A percentile compares a stretch with the other conserved stretches of the same genome.
phyloP scores from a whole-genome alignment of 1,140 invertebrate species.

The Cydia amplana region DNA sequence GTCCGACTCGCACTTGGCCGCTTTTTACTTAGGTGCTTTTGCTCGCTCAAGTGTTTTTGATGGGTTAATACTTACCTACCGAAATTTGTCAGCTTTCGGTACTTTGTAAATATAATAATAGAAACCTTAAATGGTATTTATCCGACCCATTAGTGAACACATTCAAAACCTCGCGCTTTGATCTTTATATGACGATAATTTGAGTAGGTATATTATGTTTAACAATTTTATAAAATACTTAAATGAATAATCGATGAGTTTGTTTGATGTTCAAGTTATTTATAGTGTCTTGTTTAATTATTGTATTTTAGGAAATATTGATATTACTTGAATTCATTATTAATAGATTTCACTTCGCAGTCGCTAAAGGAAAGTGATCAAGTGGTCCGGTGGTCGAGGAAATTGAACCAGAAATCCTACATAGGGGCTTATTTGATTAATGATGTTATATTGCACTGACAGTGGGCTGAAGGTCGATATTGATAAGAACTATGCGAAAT shows the following conservation, averaged over 20 bases:
- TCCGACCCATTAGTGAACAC: too few relatives aligned
- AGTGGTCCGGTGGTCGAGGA: too few relatives aligned
- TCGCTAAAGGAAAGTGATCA: too few relatives aligned
- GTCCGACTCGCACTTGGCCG: too few relatives aligned
- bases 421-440: too few relatives aligned
- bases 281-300: not conserved
- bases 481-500: too few relatives aligned
- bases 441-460: too few relatives aligned
- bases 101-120: not conserved
- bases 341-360: too few relatives aligned
- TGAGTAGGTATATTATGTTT: not conserved
- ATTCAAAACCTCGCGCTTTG: not conserved
- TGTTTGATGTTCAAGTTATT: not conserved
- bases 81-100: not conserved
- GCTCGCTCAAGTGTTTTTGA: slow-evolving; percentile 35
- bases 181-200: not conserved
- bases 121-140: not conserved
- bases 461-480: too few relatives aligned
- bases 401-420: too few relatives aligned
- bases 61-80: not conserved
- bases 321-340: not conserved
- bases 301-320: not conserved
- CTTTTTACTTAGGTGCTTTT: too few relatives aligned
- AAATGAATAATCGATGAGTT: slow-evolving; percentile 6
- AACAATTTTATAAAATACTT: not conserved